phyloP scores from a whole-genome alignment of 2,113 vertebrate genomes.

The Garra rufa region DNA sequence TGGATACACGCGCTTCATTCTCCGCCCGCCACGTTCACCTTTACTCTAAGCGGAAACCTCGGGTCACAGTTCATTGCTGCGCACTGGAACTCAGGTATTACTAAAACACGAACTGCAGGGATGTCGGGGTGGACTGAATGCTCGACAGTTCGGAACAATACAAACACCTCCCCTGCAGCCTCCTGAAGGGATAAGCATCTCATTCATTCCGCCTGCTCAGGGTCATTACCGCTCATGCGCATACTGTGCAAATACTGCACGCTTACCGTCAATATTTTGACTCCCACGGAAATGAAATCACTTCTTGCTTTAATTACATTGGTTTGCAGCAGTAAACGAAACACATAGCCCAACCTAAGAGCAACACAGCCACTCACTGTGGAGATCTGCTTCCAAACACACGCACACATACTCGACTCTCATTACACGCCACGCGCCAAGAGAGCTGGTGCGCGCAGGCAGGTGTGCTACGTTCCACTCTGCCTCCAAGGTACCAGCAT shows the following conservation, averaged over 20 bases:
- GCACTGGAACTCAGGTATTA: neutral
- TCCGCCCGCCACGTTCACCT: neutral
- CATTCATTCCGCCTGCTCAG: neutral
- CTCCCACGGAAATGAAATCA: conserved; percentile 13
- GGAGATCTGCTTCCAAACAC: neutral
- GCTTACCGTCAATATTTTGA: conserved; percentile 26
- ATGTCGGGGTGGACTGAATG: neutral
- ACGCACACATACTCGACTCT: conserved; percentile 20
- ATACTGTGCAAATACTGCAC: conserved; percentile 1
- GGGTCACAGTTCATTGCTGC: neutral
- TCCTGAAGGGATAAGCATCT: conserved; percentile 42
- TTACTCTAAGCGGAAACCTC: neutral
- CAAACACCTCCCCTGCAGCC: neutral
- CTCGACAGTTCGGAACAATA: neutral
- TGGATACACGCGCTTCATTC: neutral
- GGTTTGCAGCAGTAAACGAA: conserved; percentile 14
- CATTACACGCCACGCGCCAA: conserved; percentile 22
- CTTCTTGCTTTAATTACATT: conserved; percentile 22
- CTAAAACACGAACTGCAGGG: neutral
- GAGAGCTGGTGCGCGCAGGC: conserved; percentile 19
- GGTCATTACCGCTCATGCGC: conserved; percentile 25
- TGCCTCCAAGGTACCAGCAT: conserved; percentile 48
- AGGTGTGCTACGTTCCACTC: conserved; percentile 54
- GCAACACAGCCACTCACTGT: neutral
- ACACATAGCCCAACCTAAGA: neutral